Evolutionary conservation across 2,113 vertebrate genomes (phyloP).

Genomic region (Erythrocebus patas): DNA sequence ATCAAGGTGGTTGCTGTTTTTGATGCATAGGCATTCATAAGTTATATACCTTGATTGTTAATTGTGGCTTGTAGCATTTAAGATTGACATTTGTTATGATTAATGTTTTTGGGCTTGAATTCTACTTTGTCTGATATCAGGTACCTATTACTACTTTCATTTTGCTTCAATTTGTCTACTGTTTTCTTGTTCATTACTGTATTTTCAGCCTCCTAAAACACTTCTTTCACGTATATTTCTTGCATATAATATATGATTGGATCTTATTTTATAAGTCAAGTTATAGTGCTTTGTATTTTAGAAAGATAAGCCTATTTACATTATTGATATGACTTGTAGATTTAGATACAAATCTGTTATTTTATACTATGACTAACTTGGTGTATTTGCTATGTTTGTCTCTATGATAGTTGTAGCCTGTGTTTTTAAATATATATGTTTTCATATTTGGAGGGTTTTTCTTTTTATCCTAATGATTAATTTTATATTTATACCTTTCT

Average conservation of each 20-base stretch:
- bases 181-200: neutral
- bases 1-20: neutral
- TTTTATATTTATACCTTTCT: neutral
- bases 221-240: neutral
- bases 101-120: neutral
- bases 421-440: neutral
- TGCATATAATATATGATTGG: neutral
- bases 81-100: neutral
- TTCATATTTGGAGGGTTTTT: neutral
- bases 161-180: neutral
- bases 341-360: neutral
- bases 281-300: no score
- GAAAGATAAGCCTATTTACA: no score
- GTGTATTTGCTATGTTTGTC: neutral
- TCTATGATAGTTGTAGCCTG: neutral
- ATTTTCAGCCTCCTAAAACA: neutral
- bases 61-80: neutral
- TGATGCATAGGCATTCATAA: neutral
- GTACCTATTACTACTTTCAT: neutral
- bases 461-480: neutral
- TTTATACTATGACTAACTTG: neutral
- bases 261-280: no score
- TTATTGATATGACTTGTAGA: neutral
- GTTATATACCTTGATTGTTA: neutral
- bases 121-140: neutral